These are phyloP conservation scores for Hiodon alosoides DNA, from an alignment of 2,113 vertebrate species.

Conservation along the genomic window DNA sequence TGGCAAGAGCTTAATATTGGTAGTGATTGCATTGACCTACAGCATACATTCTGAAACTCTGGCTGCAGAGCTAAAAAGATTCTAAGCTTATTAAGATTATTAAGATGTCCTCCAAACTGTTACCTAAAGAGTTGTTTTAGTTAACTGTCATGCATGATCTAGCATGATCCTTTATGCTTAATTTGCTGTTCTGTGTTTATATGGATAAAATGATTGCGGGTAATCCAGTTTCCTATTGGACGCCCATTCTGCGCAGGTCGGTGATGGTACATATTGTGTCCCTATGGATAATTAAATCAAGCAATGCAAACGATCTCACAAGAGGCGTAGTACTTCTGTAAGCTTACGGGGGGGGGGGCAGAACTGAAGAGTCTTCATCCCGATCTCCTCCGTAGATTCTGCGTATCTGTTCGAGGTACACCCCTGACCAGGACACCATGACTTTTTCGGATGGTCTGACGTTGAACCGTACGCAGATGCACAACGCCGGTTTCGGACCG, in stretches of 20 bases:
- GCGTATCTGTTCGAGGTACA: slow-evolving; percentile 91
- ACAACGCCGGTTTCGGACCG: slow-evolving; percentile 90
- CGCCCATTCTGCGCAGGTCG: too few relatives aligned
- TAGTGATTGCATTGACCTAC: not conserved
- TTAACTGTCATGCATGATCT: too few relatives aligned
- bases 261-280: too few relatives aligned
- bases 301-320: too few relatives aligned
- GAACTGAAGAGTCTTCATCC: not conserved
- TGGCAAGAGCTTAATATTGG: slow-evolving; percentile 6
- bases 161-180: not conserved
- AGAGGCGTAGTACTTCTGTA: too few relatives aligned
- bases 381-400: slow-evolving; percentile 68
- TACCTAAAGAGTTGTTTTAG: too few relatives aligned
- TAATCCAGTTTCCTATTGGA: too few relatives aligned
- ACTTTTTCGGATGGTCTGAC: slow-evolving; percentile 93
- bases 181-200: not conserved
- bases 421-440: slow-evolving; percentile 93
- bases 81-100: too few relatives aligned
- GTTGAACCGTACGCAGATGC: slow-evolving; percentile 91
- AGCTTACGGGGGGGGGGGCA: too few relatives aligned
- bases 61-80: not conserved
- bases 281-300: too few relatives aligned
- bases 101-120: not conserved
- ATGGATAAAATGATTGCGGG: not conserved
- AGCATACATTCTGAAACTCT: not conserved